Base-by-base conservation (phyloP, 2,888 invertebrate species). In the Schizotus pectinicornis region DNA sequence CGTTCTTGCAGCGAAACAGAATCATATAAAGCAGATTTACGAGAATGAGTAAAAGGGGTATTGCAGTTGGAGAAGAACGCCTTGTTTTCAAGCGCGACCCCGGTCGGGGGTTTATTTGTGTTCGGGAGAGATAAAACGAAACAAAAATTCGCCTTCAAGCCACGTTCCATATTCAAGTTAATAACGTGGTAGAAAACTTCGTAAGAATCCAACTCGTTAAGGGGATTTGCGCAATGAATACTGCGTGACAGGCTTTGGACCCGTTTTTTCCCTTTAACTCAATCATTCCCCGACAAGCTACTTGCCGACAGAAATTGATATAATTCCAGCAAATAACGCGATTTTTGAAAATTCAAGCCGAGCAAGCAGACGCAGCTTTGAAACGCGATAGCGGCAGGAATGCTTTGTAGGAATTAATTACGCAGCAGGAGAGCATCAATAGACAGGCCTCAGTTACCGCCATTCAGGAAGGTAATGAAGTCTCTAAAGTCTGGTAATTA, bases 321-420 rank as follows among this genome's bases (percentile, higher is more conserved):
- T 22, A 22, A 22, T 22, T 22, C 22, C 22, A 3, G 22, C 22
- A 22, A 22, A 22, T 22, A 22, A 22, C 22, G 22, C 22, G 22
- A 22, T 22, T 22, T 22, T 22, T 22, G 22, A 22, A 22, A 22
- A 22, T 22, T 22, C 22, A 5, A 22, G 22, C 5, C 22, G 22
- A 22, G 22, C 3, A 22, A 22, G 22, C 22, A 22, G 22, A 22
- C 2, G 22, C 22, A 22, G 22, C 63, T 68, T 65, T 67, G 69
- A 69, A 69, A 69, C 52, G 38, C 34, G 67, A 69, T 67, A 67
- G 52, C 39, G 63, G 47, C 60, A 59, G 67, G 64, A 65, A 64
- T 67, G 65, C 67, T 65, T 67, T 65, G 63, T 60, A 62, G 64
- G 60, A 68, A 68, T 69, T 69, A 69, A 69, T 69, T 69, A 68